phyloP scores from a whole-genome alignment of 2,888 invertebrate species.

The Drosophila borealis region DNA sequence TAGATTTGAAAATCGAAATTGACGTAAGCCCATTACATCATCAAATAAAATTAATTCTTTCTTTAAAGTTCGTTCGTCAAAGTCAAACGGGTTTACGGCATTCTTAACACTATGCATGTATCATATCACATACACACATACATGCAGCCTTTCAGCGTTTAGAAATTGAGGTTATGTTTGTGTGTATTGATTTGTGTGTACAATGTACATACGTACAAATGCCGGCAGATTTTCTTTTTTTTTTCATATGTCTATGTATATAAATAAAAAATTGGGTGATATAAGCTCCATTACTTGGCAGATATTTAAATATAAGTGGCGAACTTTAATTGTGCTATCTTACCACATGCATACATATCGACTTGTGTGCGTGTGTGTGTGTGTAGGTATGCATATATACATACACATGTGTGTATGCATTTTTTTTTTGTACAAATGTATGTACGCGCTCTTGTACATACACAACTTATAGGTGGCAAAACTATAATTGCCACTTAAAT shows the following conservation, averaged over 20 bases:
- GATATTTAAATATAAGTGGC: slow-evolving; percentile 44
- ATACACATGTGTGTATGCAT: slow-evolving; percentile 3
- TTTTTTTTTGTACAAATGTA: slow-evolving; percentile 19
- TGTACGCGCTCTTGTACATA: slow-evolving; percentile 6
- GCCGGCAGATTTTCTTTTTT: slow-evolving; percentile 57
- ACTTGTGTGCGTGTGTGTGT: neutral
- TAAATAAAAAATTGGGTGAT: slow-evolving; percentile 8
- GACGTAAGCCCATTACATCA: slow-evolving; percentile 69
- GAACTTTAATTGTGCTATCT: slow-evolving; percentile 47
- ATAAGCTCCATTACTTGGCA: slow-evolving; percentile 17
- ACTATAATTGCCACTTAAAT: slow-evolving; percentile 55
- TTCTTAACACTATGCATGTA: slow-evolving; percentile 33
- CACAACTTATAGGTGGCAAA: slow-evolving; percentile 38
- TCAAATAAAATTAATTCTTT: slow-evolving; percentile 52
- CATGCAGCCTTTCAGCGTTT: slow-evolving; percentile 26
- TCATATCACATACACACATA: slow-evolving; percentile 9
- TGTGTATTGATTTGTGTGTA: slow-evolving; percentile 57
- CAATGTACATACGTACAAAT: slow-evolving; percentile 32
- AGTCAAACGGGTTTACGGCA: slow-evolving; percentile 69
- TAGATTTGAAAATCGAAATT: slow-evolving; percentile 40
- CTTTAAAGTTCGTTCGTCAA: slow-evolving; percentile 58
- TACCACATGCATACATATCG: slow-evolving; percentile 16
- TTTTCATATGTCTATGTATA: slow-evolving; percentile 3
- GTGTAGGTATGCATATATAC: slow-evolving; percentile 9
- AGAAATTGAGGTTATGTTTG: slow-evolving; percentile 55